phyloP scores from a whole-genome alignment of 2,113 vertebrate species.

The Rallus limicola region DNA sequence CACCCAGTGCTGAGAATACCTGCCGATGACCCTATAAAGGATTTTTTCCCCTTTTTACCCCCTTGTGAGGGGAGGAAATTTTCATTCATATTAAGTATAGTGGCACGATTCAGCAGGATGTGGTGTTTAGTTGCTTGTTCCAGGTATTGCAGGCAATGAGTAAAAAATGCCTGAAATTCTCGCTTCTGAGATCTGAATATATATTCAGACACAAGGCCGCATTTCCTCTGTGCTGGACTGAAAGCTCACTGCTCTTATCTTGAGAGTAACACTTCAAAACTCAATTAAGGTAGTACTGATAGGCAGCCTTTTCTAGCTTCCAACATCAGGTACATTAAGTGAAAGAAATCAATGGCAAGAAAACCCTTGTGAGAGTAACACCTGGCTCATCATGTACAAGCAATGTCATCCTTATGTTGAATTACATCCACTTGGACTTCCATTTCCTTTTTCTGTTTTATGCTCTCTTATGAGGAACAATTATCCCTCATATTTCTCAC shows the following conservation, averaged over 20 bases:
- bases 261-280: background rate
- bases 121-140: background rate
- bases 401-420: background rate
- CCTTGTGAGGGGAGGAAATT: background rate
- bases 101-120: background rate
- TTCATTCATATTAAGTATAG: background rate
- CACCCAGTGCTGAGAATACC: background rate
- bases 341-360: background rate
- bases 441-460: background rate
- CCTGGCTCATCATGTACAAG: background rate
- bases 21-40: background rate
- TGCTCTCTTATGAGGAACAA: background rate
- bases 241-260: background rate
- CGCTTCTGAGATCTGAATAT: background rate
- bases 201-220: fast-evolving
- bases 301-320: background rate
- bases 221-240: background rate
- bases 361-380: background rate
- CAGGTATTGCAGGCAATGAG: background rate
- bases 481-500: background rate
- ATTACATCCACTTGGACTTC: background rate
- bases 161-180: background rate
- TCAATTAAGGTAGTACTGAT: background rate
- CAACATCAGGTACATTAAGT: background rate
- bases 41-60: background rate